These are phyloP conservation scores for Geotrypetes seraphini DNA, from an alignment of 2,797 vertebrate species.

Conservation along the genomic window DNA sequence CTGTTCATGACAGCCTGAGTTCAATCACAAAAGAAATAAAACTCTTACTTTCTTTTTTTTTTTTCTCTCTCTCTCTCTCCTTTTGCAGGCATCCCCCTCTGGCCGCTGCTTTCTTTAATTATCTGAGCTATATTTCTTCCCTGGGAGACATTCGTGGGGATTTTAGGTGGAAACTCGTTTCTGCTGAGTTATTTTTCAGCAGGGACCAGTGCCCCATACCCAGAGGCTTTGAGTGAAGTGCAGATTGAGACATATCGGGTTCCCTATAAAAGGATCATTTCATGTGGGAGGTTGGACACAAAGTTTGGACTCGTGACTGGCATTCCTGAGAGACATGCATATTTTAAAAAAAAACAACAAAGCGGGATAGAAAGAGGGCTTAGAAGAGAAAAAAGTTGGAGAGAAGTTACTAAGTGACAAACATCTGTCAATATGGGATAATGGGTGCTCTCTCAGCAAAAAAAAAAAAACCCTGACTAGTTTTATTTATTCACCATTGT, in stretches of 20 bases:
- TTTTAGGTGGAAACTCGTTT: slow-evolving; percentile 44
- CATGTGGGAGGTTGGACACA: slow-evolving; percentile 98
- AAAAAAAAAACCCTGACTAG: slow-evolving; percentile 22
- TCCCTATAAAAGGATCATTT: slow-evolving; percentile 98
- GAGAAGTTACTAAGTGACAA: slow-evolving; percentile 92
- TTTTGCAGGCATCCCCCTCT: slow-evolving; percentile 58
- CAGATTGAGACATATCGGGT: slow-evolving; percentile 99
- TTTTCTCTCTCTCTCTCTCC: too few species aligned
- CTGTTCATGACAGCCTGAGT: slow-evolving; percentile 53
- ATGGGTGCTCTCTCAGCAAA: slow-evolving; percentile 42
- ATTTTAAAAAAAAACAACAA: slow-evolving; percentile 99
- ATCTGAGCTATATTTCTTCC: slow-evolving; percentile 53
- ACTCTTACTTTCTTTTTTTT: slow-evolving; percentile 65
- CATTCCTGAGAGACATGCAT: slow-evolving; percentile 98
- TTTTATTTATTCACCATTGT: slow-evolving; percentile 34
- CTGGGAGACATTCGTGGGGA: slow-evolving; percentile 47
- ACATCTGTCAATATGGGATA: slow-evolving; percentile 82
- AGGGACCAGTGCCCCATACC: slow-evolving; percentile 60
- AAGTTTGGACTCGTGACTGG: slow-evolving; percentile 98
- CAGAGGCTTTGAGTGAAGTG: slow-evolving; percentile 80
- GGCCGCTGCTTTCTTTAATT: slow-evolving; percentile 61
- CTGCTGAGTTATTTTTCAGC: slow-evolving; percentile 58
- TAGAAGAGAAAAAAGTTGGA: slow-evolving; percentile 58
- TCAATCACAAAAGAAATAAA: slow-evolving; percentile 43
- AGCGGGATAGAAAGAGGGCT: slow-evolving; percentile 81